phyloP scores from a whole-genome alignment of 1,140 invertebrate genomes.

The Drosophila rhopaloa region DNA sequence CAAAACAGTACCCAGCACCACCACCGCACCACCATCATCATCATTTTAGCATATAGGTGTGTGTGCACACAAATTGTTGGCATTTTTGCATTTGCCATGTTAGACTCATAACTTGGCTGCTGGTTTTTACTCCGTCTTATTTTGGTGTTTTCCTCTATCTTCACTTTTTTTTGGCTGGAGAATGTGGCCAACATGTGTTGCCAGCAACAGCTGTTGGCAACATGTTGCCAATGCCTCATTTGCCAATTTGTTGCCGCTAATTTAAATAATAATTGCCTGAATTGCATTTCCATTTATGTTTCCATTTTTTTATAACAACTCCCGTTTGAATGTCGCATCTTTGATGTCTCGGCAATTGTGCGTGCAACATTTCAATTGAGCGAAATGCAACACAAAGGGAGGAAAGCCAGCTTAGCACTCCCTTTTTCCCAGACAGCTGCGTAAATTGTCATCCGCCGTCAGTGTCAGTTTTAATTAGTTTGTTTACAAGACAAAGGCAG shows the following conservation, averaged over 20 bases:
- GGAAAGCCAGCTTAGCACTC: slow-evolving; percentile 37
- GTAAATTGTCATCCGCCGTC: slow-evolving; percentile 80
- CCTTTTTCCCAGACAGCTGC: slow-evolving; percentile 48
- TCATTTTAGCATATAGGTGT: slow-evolving; percentile 27
- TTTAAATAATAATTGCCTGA: slow-evolving; percentile 63
- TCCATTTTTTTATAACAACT: slow-evolving; percentile 2
- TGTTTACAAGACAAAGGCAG: slow-evolving; percentile 63
- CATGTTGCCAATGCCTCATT: slow-evolving; percentile 66
- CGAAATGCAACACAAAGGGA: slow-evolving; percentile 37
- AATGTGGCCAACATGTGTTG: slow-evolving; percentile 68
- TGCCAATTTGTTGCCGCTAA: slow-evolving; percentile 75
- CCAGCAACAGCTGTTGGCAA: slow-evolving; percentile 63
- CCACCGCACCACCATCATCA: neutral
- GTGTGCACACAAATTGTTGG: slow-evolving; percentile 47
- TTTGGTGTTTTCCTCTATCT: neutral
- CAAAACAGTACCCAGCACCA: slow-evolving; percentile 1
- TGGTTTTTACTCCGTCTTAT: slow-evolving; percentile 13
- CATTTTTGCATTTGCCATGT: slow-evolving; percentile 58
- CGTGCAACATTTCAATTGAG: slow-evolving; percentile 81
- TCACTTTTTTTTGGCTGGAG: slow-evolving; percentile 12
- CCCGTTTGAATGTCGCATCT: slow-evolving; percentile 51
- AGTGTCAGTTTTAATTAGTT: slow-evolving; percentile 83
- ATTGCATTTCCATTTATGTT: slow-evolving; percentile 65
- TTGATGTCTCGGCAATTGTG: slow-evolving; percentile 73
- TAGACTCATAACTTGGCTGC: slow-evolving; percentile 43